phyloP scores from a whole-genome alignment of 1,140 invertebrate genomes.

The Musca vetustissima region DNA sequence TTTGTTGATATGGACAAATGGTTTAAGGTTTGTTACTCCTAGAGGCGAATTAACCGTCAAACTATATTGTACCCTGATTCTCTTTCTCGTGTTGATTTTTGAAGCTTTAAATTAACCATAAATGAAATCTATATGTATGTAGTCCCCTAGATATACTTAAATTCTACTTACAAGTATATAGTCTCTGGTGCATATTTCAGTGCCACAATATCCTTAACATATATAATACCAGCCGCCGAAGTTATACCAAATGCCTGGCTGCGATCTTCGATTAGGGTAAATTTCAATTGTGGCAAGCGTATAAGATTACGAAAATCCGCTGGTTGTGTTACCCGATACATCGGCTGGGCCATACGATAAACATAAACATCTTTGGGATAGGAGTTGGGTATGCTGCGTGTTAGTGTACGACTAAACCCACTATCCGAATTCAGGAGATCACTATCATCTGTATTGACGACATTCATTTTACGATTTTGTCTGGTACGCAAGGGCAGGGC shows the following conservation, averaged over 20 bases:
- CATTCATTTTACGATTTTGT: slow-evolving; percentile 34
- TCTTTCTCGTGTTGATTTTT: no score
- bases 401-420: slow-evolving; percentile 12
- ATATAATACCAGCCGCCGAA: slow-evolving; percentile 60
- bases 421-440: not conserved
- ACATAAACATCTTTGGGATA: slow-evolving; percentile 51
- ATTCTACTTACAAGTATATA: slow-evolving; percentile 44
- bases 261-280: slow-evolving; percentile 41
- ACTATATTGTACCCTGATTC: no score
- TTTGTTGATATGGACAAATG: no score
- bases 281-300: slow-evolving; percentile 35
- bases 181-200: slow-evolving; percentile 50
- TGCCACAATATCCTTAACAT: slow-evolving; percentile 56
- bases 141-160: no score
- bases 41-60: no score
- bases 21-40: no score
- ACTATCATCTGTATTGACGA: slow-evolving; percentile 33
- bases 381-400: slow-evolving; percentile 5
- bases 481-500: slow-evolving; percentile 32
- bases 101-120: no score
- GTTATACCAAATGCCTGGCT: slow-evolving; percentile 60
- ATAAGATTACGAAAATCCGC: slow-evolving; percentile 35
- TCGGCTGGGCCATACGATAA: slow-evolving; percentile 52
- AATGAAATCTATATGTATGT: no score
- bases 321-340: slow-evolving; percentile 55